phyloP scores from a whole-genome alignment of 2,113 vertebrate genomes.

The Carlito syrichta region DNA sequence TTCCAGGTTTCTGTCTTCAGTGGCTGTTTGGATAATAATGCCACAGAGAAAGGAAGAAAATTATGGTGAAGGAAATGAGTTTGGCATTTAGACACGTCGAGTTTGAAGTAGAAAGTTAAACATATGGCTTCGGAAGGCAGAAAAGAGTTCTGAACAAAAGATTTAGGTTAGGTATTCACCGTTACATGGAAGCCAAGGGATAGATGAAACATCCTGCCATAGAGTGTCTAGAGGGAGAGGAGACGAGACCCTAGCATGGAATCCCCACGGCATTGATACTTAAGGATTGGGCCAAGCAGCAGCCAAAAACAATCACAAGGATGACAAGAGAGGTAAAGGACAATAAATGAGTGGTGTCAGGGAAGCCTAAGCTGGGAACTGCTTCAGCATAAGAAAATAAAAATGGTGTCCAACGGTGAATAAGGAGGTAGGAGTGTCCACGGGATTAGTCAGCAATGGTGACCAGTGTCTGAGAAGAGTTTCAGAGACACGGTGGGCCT shows the following conservation, averaged over 20 bases:
- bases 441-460: not conserved
- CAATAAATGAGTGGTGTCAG: not conserved
- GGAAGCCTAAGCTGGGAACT: not conserved
- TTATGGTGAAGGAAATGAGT: not conserved
- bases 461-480: accelerated
- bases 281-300: not conserved
- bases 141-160: not conserved
- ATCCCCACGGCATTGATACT: not conserved
- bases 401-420: not conserved
- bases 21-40: not conserved
- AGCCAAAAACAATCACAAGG: not conserved
- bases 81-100: not conserved
- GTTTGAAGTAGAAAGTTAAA: not conserved
- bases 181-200: not conserved
- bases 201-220: not conserved
- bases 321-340: not conserved
- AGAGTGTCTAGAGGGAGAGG: not conserved
- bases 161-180: not conserved
- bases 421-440: not conserved
- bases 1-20: not conserved
- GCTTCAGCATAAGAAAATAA: not conserved
- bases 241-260: not conserved
- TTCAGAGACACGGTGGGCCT: not conserved
- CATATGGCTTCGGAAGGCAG: not conserved
- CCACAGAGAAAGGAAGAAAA: not conserved